Evolutionary conservation across 2,113 vertebrate species (phyloP), one percentile per base, ranked within the genome.

Genomic region (Carlito syrichta): DNA sequence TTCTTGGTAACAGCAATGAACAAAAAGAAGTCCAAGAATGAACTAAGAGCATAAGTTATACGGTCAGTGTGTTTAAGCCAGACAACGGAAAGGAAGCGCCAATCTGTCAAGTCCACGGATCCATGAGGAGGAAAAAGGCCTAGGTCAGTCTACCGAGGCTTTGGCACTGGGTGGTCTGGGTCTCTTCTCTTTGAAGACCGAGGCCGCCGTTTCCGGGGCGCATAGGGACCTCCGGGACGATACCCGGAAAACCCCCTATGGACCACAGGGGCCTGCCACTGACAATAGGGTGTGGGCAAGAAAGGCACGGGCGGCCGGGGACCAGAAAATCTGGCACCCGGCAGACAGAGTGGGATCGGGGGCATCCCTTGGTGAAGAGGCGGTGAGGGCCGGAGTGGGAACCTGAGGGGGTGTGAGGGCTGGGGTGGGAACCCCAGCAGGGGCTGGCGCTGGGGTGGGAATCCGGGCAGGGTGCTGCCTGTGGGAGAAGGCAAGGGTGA

Each of bases 191-290:
- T 92, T 7, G 52, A 56, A 48, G 45, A 19, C 40, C 76, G 89
- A n/a, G 91, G 73, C 32, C 8, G 32, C 35, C 12, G 54, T 78
- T 77, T 85, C 78, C 93, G 69, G 77, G 77, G 50, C 10, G 0
- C 4, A 9, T 97, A 97, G 8, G 96, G 97, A 20, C 74, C 86
- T 5, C 1, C 43, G 8, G 25, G 25, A 2, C 0, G 6, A 32
- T 19, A 38, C 23, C 68, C 71, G 2, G 54, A 82, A 23, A 93
- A 96, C 7, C 96, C 96, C 38, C 95, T 94, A 1, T 97, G 84
- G 16, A 97, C 86, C 40, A 89, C 56, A 3, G 93, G 96, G n/a
- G n/a, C 54, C 5, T 0, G 38, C 19, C 60, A 93, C 78, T 63
- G 91, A 14, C 63, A 66, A 45, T 19, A 71, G 63, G 76, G 86